Evolutionary conservation across 1,140 invertebrate species (phyloP).

Genomic region (Tetragnatha versicolor): DNA sequence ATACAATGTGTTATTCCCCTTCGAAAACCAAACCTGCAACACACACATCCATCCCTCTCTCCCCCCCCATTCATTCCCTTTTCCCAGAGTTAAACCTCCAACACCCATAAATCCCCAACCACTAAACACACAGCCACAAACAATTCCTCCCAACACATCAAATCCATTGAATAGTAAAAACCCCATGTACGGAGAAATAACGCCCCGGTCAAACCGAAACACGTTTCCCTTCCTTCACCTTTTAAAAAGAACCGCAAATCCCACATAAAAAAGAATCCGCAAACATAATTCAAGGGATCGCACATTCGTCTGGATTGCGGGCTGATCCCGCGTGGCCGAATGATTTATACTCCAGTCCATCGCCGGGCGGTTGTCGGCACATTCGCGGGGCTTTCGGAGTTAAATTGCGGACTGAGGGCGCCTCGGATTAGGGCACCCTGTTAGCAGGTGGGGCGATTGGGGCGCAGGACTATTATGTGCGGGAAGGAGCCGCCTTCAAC

Average conservation of each 20-base stretch:
- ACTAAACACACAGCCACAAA: too few relatives aligned
- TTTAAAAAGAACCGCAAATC: too few relatives aligned
- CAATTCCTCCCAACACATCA: too few relatives aligned
- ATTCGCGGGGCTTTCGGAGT: constrained; percentile 51
- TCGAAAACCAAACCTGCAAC: too few relatives aligned
- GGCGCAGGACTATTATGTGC: constrained; percentile 46
- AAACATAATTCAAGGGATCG: constrained; percentile 47
- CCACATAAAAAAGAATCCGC: too few relatives aligned
- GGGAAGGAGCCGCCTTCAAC: constrained; percentile 16
- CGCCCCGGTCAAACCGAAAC: not conserved
- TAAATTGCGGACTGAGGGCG: constrained; percentile 36
- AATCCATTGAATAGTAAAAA: not conserved
- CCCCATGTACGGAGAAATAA: not conserved
- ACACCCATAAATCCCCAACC: too few relatives aligned
- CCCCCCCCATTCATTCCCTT: constrained; percentile 13
- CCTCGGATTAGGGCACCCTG: constrained; percentile 43
- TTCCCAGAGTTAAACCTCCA: not conserved
- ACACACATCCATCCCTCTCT: not conserved
- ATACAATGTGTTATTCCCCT: too few relatives aligned
- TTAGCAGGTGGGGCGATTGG: constrained; percentile 50
- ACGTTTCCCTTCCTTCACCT: not conserved
- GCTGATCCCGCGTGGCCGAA: constrained; percentile 50
- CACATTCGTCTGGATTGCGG: constrained; percentile 1
- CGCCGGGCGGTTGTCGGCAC: constrained; percentile 41
- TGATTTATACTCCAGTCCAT: constrained; percentile 51